Conservation (phyloP, 2,888 invertebrate genomes). For the Allacma fusca region DNA sequence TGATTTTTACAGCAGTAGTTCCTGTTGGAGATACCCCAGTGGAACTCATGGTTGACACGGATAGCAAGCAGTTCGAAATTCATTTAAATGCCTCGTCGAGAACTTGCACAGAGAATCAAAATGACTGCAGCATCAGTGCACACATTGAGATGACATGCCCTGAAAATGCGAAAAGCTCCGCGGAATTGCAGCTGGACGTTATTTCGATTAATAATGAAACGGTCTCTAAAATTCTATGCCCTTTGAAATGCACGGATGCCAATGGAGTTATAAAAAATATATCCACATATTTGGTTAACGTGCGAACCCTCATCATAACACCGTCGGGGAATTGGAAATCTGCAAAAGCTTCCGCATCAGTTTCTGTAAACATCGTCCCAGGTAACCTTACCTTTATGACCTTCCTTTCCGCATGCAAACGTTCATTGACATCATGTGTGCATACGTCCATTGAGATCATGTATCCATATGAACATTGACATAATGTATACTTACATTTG, state of each 20-base stretch:
- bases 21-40: neutral
- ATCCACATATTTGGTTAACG: constrained; percentile 8
- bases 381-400: neutral
- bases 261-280: neutral
- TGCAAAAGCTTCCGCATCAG: neutral
- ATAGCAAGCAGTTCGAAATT: neutral
- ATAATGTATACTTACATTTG: too few species aligned
- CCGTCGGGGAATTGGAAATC: neutral
- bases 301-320: neutral
- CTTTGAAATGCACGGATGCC: neutral
- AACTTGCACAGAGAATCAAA: neutral
- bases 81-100: neutral
- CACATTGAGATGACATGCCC: constrained; percentile 19
- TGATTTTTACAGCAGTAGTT: neutral
- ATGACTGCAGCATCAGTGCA: neutral
- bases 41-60: neutral
- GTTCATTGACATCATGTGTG: too few species aligned
- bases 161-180: neutral
- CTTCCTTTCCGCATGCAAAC: too few species aligned
- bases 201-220: constrained; percentile 10
- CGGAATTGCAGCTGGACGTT: constrained; percentile 14
- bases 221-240: constrained; percentile 16
- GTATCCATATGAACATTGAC: too few species aligned
- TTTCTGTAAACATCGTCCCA: neutral
- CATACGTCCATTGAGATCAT: too few species aligned